phyloP scores from a whole-genome alignment of 2,113 vertebrate genomes.

The Rhinichthys klamathensis region DNA sequence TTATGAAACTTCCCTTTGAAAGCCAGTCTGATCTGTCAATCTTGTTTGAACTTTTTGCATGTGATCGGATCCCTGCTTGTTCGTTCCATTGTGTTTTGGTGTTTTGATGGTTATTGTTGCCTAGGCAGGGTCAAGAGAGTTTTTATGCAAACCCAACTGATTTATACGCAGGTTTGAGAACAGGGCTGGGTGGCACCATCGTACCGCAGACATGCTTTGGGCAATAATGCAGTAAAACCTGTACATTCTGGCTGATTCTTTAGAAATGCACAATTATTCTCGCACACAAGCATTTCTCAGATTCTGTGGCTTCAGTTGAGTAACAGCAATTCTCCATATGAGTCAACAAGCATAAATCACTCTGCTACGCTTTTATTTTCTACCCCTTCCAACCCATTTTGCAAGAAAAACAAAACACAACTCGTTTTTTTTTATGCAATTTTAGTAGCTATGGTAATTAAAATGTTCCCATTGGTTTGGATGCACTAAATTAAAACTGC shows the following conservation, averaged over 20 bases:
- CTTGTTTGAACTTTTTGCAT: conserved; percentile 1
- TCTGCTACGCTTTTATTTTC: conserved; percentile 9
- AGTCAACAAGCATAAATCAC: conserved; percentile 52
- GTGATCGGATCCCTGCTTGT: neutral
- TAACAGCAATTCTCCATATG: conserved; percentile 13
- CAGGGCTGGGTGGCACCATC: conserved; percentile 12
- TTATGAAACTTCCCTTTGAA: neutral
- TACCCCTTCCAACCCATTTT: conserved; percentile 8
- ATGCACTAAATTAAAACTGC: neutral
- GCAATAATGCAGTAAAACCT: conserved; percentile 64
- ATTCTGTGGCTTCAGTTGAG: conserved; percentile 49
- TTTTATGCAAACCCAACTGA: conserved; percentile 1
- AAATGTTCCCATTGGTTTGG: conserved; percentile 24
- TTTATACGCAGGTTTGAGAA: neutral
- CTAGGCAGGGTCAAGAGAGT: conserved; percentile 22
- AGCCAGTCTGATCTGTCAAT: conserved; percentile 24
- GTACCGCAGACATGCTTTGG: conserved; percentile 21
- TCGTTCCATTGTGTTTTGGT: neutral
- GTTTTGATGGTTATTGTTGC: conserved; percentile 27
- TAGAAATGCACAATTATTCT: conserved; percentile 53
- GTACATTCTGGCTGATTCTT: conserved; percentile 59
- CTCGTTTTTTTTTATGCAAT: neutral
- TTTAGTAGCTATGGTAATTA: neutral
- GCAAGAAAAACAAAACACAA: conserved; percentile 22
- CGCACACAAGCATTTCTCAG: conserved; percentile 42